These are phyloP conservation scores for Alosa alosa DNA, from an alignment of 2,113 vertebrate species.

Conservation along the genomic window DNA sequence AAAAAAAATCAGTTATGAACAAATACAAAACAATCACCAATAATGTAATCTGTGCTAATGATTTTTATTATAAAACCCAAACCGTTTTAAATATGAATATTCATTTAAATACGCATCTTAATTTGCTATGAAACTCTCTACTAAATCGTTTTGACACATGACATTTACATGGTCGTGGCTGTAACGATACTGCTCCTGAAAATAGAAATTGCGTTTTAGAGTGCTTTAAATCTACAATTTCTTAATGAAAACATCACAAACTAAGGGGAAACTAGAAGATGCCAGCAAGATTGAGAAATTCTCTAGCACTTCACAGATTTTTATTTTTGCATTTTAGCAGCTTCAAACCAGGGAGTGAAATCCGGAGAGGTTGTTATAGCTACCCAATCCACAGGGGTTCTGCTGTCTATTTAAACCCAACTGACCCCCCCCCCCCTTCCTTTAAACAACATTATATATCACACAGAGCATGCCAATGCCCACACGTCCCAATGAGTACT, in stretches of 20 bases:
- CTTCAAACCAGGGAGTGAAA: slow-evolving; percentile 83
- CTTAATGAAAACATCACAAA: not conserved
- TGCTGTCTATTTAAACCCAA: slow-evolving; percentile 80
- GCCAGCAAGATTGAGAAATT: slow-evolving; percentile 52
- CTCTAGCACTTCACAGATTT: slow-evolving; percentile 67
- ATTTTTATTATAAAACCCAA: not conserved
- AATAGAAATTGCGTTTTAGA: not conserved
- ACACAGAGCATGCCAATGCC: slow-evolving; percentile 77
- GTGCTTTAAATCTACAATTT: not conserved
- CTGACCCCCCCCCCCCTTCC: slow-evolving; percentile 72
- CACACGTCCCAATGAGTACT: slow-evolving; percentile 82
- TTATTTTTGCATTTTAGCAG: slow-evolving; percentile 81
- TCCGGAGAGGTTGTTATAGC: slow-evolving; percentile 89
- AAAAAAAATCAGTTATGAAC: not conserved
- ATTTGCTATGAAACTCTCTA: not conserved
- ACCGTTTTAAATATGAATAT: not conserved
- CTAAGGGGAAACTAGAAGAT: slow-evolving; percentile 40
- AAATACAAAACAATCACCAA: not conserved
- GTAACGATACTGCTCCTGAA: not conserved
- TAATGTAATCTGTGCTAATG: not conserved
- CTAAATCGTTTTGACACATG: not conserved
- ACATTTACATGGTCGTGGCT: not conserved
- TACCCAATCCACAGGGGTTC: slow-evolving; percentile 81
- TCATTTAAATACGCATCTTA: not conserved
- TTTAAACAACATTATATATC: slow-evolving; percentile 79